Conservation (phyloP, 2,797 vertebrate genomes). For the Argya squamiceps region DNA sequence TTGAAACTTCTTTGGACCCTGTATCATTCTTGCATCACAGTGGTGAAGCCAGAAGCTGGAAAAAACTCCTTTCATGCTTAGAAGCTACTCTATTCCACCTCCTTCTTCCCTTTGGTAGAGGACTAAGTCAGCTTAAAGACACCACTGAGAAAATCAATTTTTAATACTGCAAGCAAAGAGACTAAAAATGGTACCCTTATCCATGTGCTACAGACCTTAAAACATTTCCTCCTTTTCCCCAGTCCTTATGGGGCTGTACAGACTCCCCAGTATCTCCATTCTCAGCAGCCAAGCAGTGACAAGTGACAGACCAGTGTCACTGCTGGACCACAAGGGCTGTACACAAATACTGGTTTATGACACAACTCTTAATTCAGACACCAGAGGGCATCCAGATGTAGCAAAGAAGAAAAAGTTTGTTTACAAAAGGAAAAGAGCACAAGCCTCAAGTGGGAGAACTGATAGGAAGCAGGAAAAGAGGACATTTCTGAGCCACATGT, state of each 20-base stretch:
- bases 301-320: neutral
- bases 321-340: neutral
- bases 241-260: neutral
- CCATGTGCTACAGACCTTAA: neutral
- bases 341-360: neutral
- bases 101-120: neutral
- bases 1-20: neutral
- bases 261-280: neutral
- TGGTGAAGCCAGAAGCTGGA: neutral
- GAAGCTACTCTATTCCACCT: neutral
- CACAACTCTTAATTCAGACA: neutral
- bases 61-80: neutral
- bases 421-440: neutral
- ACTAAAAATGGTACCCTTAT: neutral
- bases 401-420: neutral
- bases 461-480: neutral
- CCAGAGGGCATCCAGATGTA: conserved; percentile 17
- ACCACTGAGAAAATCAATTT: neutral
- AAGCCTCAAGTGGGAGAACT: neutral
- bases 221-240: neutral
- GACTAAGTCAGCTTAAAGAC: neutral
- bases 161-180: neutral
- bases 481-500: neutral
- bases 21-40: neutral
- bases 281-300: neutral